A percentile compares a stretch with the other conserved stretches of the same genome.
These are phyloP conservation scores for Coptodon bakossiorum DNA, from an alignment of 2,113 vertebrate species.

Conservation along the genomic window DNA sequence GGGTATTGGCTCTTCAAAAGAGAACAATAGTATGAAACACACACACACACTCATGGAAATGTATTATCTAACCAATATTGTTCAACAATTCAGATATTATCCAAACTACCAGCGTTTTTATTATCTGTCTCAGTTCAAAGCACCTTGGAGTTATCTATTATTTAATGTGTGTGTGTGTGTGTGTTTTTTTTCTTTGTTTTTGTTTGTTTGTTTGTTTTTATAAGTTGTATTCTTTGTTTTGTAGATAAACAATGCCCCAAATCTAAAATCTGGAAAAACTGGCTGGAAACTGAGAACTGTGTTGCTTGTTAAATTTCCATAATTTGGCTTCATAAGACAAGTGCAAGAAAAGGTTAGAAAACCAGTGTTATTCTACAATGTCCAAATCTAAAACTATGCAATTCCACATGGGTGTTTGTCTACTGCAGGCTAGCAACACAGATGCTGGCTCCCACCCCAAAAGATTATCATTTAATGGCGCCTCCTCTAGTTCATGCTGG, in stretches of 20 bases:
- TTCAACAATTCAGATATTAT: not conserved
- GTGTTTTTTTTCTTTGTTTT: accelerated
- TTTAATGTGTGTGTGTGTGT: not conserved
- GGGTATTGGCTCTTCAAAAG: not conserved
- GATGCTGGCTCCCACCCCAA: not conserved
- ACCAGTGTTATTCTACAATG: not conserved
- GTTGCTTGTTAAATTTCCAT: not conserved
- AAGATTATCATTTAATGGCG: not conserved
- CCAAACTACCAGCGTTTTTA: not conserved
- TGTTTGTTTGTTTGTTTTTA: not conserved
- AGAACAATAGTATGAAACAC: not conserved
- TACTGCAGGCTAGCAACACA: not conserved
- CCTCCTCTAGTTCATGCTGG: not conserved
- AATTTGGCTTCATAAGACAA: not conserved
- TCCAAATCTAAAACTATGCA: not conserved
- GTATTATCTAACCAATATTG: not conserved
- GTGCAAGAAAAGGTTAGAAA: not conserved
- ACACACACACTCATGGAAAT: not conserved
- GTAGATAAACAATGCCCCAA: not conserved
- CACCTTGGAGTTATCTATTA: not conserved
- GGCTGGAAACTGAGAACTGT: not conserved
- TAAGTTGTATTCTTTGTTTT: not conserved
- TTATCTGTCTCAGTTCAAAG: not conserved
- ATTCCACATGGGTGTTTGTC: not conserved
- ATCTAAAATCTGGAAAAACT: not conserved